Evolutionary conservation across 2,113 vertebrate genomes (phyloP), one percentile per base, ranked within the genome.

Genomic region (Phyllostomus hastatus): DNA sequence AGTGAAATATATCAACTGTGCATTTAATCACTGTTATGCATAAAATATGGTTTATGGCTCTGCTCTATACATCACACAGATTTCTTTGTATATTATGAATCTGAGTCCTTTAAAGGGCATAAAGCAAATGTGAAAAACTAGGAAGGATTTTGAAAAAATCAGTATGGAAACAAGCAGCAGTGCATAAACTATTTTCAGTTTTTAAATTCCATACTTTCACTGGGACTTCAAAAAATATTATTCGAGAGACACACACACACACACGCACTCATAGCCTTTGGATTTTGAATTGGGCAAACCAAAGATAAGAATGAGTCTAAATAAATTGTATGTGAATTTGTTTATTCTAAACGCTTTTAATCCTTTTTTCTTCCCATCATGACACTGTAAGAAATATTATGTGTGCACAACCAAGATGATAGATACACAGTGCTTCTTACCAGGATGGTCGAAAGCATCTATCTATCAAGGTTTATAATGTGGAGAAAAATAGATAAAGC

Each of bases 21-120:
- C 64, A 79, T 97, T 97, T 97, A 97, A 96, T 95, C 67, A 87
- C 91, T 91, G 95, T 98, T 98, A 95, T 24, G 11, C 96, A 91
- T 91, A 90, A 98, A 98, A 97, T 95, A 92, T 50, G 69, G 80
- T 81, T 95, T 97, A 97, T 96, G 95, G 84, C 67, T 92, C 94
- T 54, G 61, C 48, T 95, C 81, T 90, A 92, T 97, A 96, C 97
- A 94, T 97, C 97, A 97, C 64, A 95, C 73, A 94, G 82, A 95
- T 69, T 97, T 97, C 90, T 96, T 97, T 97, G 88, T 96, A 82
- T 92, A 90, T 70, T 86, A 72, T 75, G 46, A 97, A 94, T 84
- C 96, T 54, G 86, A 96, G 19, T 95, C 72, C 72, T 97, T 96
- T 81, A 95, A 93, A 75, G 54, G 78, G 57, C 69, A 96, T 95